Base-by-base conservation (phyloP, 2,797 vertebrate genomes). In the Holocentrus rufus region DNA sequence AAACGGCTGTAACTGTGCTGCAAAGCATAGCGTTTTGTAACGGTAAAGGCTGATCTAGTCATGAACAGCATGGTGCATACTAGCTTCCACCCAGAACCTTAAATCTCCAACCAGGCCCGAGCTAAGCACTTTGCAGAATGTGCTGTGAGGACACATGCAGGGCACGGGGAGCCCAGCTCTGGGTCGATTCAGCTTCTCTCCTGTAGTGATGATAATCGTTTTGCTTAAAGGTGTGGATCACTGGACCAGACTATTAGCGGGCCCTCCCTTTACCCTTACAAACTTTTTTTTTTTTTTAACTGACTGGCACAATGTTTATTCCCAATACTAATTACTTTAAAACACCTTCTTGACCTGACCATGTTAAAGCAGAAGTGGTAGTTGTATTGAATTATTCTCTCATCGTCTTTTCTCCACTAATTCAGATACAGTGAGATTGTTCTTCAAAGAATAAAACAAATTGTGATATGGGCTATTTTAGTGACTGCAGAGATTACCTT, bases 131-230 rank as follows among this genome's bases (percentile, higher is more conserved):
- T 84, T 86, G 85, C 87, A 89, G 85, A n/a, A 88, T 88, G 81
- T 86, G 77, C 77, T 80, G 84, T 76, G 68, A 81, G 70, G 79
- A 80, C 72, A 73, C 85, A 82, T 49, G 47, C 72, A 59, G 79
- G 27, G 81, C 27, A 10, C 72, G 65, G 65, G 50, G 78, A 75
- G 58, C 63, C 74, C 64, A 64, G 72, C 72, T 79, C 66, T 73
- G 75, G 71, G 83, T 70, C 54, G 34, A 65, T 74, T 77, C 67
- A 74, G 87, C 89, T 91, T 87, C 84, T 80, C 85, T 90, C 89
- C 90, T 64, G 81, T 83, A 69, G 90, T 57, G 87, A 85, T 66
- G 84, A 88, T 91, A 93, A 92, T 93, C 82, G 69, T 81, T 52
- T 86, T 67, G 73, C 77, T 88, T 86, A 72, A 83, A 93, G 82